Evolutionary conservation across 2,888 invertebrate genomes (phyloP).

Genomic region (Trichopoda pennipes): DNA sequence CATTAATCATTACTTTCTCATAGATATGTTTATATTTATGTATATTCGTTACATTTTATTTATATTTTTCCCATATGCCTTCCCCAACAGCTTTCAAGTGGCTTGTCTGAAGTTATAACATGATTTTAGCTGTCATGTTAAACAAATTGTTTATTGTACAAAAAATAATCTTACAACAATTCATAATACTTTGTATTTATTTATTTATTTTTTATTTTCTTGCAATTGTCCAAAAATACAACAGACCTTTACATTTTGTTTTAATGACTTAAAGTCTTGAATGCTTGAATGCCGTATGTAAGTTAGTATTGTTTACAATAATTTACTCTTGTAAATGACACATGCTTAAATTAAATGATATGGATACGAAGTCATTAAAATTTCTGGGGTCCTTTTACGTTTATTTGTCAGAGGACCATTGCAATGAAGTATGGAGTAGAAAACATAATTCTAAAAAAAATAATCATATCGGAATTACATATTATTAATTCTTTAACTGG

Average conservation of each 20-base stretch:
- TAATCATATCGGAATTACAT: too few species aligned
- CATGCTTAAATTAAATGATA: slow-evolving; percentile 52
- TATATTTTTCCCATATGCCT: not conserved
- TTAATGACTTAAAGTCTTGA: slow-evolving; percentile 40
- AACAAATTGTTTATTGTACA: slow-evolving; percentile 58
- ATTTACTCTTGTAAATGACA: slow-evolving; percentile 42
- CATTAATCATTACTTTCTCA: slow-evolving; percentile 3
- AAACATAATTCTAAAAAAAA: too few species aligned
- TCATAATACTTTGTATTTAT: slow-evolving; percentile 29
- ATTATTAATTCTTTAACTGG: too few species aligned
- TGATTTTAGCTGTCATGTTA: slow-evolving; percentile 57
- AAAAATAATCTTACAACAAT: slow-evolving; percentile 27
- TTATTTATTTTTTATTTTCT: not conserved
- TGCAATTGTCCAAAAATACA: slow-evolving; percentile 20
- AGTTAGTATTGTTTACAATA: slow-evolving; percentile 17
- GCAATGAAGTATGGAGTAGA: too few species aligned
- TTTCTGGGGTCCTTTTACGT: not conserved
- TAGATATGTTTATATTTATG: too few species aligned
- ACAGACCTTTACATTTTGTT: slow-evolving; percentile 40
- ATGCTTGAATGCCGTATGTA: slow-evolving; percentile 4
- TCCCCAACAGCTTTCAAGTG: slow-evolving; percentile 5
- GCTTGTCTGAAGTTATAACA: slow-evolving; percentile 19
- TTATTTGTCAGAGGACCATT: not conserved
- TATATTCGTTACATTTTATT: not conserved
- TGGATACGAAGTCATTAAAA: slow-evolving; percentile 36